Evolutionary conservation across 2,888 invertebrate genomes (phyloP), one percentile per base, ranked within the genome.

Genomic region (Minunthozetes semirufus): DNA sequence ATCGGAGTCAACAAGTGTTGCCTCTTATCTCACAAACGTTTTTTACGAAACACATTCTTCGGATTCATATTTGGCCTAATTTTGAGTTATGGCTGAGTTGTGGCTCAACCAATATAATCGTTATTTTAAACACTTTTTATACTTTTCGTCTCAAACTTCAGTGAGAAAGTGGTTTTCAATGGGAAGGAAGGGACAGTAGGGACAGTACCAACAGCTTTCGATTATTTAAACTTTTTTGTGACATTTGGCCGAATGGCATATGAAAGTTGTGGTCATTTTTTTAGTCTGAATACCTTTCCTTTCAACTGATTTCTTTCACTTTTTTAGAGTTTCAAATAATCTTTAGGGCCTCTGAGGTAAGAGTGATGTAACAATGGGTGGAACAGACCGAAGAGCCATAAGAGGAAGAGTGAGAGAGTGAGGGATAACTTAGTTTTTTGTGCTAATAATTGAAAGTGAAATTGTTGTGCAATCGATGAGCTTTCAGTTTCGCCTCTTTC

Each of bases 291-390:
- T 17, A 33, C 33, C 11, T 29, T 15, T 66, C 11, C 25, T 33
- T 66, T 66, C 66, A 29, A 19, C 3, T 33, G 33, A 33, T 59
- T 59, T 59, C 13, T 59, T n/a, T 59, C 29, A 27, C 19, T 56
- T 56, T 59, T 59, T 59, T 15, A 17, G 59, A 27, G 38, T 33
- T 66, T n/a, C 38, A 38, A 15, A n/a, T 56, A 61, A 61, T n/a
- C 66, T 66, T 66, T 66, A 66, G 19, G 13, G 17, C 33, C n/a
- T n/a, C 17, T 66, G 66, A 38, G 66, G 38, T 38, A 38, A 33
- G 17, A n/a, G n/a, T 66, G 33, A 66, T 66, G 66, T 66, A 66
- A 66, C 66, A 66, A 66, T 66, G 66, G 66, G 33, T 33, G 66
- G 19, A 66, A n/a, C 17, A n/a, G 38, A 61, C 13, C 1, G 33